Evolutionary conservation across 2,113 vertebrate species (phyloP), one percentile per base, ranked within the genome.

Genomic region (Motacilla alba): DNA sequence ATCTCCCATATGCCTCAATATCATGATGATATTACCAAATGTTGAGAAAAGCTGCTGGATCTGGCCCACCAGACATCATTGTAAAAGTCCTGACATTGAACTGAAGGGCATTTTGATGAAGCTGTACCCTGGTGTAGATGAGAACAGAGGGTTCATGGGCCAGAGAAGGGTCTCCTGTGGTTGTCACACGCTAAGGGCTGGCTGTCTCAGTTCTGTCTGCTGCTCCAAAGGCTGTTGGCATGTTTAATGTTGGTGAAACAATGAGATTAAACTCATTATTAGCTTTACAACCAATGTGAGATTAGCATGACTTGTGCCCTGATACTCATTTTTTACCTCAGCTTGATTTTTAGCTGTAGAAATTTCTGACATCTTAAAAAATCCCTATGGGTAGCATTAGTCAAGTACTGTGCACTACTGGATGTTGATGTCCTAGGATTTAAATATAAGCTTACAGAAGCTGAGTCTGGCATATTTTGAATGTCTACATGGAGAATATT

Each of bases 351-450:
- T 66, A 87, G 44, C 46, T 87, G 13, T 70, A 70, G 52, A 50
- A 84, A 80, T 33, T 89, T 90, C 43, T 68, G 64, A 60, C 30
- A 37, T 76, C 52, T 83, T 84, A 70, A 89, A 86, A 79, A 39
- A 5, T 0, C 31, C 67, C 80, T 27, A 16, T 50, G 64, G 81
- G 70, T 87, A 82, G 69, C 70, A 82, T 93, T 83, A 92, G 47
- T 86, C 66, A 69, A 91, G 49, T 89, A 72, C 76, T 83, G 47
- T 74, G 55, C 89, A 58, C 19, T 78, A 59, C 30, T 67, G 47
- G 60, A 39, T 96, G 63, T 73, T 94, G 89, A 85, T 90, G 91
- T 84, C 62, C 67, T 63, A 86, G 90, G 93, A 93, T 95, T 96
- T 92, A 92, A 94, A 72, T 66, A 84, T 91, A 96, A 93, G 84